phyloP scores from a whole-genome alignment of 2,888 invertebrate species.

The Cotesia congregata region DNA sequence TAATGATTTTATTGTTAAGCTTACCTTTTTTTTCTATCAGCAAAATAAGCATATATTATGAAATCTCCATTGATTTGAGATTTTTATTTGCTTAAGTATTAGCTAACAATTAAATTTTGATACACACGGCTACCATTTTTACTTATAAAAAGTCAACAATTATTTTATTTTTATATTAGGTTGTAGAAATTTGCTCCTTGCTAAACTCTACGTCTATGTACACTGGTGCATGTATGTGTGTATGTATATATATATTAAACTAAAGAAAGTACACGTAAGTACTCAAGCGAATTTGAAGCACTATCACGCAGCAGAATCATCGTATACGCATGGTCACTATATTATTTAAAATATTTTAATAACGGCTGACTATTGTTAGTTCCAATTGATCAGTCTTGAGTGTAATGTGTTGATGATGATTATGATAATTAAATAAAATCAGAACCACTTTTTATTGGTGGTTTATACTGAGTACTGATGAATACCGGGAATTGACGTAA shows the following conservation, averaged over 20 bases:
- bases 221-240: neutral
- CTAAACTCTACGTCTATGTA: neutral
- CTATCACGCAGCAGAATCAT: neutral
- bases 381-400: neutral
- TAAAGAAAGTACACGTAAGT: constrained; percentile 1
- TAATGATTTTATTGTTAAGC: neutral
- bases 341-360: neutral
- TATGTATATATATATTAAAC: neutral
- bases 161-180: neutral
- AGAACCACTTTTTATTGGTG: neutral
- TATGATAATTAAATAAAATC: neutral
- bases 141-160: neutral
- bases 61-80: neutral
- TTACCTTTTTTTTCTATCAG: neutral
- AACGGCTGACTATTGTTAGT: neutral
- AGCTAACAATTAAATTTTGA: neutral
- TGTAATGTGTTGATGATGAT: neutral
- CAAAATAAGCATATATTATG: neutral
- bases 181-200: neutral
- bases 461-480: neutral
- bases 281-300: neutral
- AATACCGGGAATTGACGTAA: constrained; percentile 5
- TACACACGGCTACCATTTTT: neutral
- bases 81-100: neutral
- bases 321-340: neutral